phyloP scores from a whole-genome alignment of 2,113 vertebrate species.

The Alosa alosa region DNA sequence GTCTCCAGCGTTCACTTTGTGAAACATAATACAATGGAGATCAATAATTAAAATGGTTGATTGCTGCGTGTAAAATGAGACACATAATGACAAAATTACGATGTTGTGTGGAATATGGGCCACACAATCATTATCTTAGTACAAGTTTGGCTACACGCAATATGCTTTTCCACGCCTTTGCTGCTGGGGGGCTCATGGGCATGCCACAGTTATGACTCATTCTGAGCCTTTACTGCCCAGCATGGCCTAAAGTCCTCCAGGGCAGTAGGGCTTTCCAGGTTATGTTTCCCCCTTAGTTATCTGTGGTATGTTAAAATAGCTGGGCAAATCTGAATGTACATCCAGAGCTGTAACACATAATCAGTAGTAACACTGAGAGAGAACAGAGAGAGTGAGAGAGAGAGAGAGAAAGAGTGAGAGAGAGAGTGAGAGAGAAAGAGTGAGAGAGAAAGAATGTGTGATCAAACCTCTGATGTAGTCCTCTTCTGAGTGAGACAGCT shows the following conservation, averaged over 20 bases:
- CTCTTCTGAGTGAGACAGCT: neutral
- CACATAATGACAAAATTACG: neutral
- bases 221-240: constrained; percentile 35
- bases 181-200: constrained; percentile 40
- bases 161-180: neutral
- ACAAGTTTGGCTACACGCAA: neutral
- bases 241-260: neutral
- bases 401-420: too few relatives aligned
- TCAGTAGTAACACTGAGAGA: neutral
- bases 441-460: neutral
- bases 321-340: neutral
- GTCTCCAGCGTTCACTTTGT: neutral
- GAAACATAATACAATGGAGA: neutral
- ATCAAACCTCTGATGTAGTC: neutral
- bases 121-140: neutral
- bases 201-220: constrained; percentile 51
- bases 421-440: neutral
- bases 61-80: neutral
- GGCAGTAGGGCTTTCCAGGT: neutral
- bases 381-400: neutral
- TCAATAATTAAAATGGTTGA: constrained; percentile 3
- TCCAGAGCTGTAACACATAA: neutral
- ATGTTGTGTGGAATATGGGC: neutral
- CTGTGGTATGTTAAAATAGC: neutral
- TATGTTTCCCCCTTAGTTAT: constrained; percentile 23